Evolutionary conservation across 2,888 invertebrate species (phyloP).

Genomic region (Agrilus biguttatus): DNA sequence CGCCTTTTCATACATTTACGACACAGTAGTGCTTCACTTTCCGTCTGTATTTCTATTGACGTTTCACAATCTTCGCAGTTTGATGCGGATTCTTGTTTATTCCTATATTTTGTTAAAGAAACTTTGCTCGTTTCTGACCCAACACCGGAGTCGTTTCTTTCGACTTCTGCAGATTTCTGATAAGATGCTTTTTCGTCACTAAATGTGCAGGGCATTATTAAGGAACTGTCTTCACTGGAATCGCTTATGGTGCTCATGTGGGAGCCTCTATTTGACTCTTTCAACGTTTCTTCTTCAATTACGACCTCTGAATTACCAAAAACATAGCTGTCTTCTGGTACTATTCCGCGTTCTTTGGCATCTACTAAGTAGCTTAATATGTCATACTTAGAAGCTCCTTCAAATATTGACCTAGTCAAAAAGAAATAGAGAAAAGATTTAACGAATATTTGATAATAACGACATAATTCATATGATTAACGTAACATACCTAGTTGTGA

Average conservation of each 20-base stretch:
- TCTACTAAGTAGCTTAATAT: constrained; percentile 80
- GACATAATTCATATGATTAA: neutral
- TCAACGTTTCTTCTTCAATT: constrained; percentile 35
- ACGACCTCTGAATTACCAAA: constrained; percentile 38
- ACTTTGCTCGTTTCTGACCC: constrained; percentile 85
- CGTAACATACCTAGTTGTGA: constrained; percentile 36
- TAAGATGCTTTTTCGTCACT: constrained; percentile 39
- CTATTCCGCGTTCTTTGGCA: constrained; percentile 62
- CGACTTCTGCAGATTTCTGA: constrained; percentile 61
- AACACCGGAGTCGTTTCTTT: constrained; percentile 84
- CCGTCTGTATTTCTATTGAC: constrained; percentile 58
- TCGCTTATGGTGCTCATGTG: constrained; percentile 72
- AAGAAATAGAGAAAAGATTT: neutral
- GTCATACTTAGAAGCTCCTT: constrained; percentile 77
- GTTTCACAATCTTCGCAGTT: constrained; percentile 78
- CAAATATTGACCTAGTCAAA: constrained; percentile 46
- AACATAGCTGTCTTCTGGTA: constrained; percentile 55
- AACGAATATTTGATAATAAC: neutral
- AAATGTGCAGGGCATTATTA: constrained; percentile 44
- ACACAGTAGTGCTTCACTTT: constrained; percentile 69
- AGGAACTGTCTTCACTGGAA: constrained; percentile 70
- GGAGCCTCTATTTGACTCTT: constrained; percentile 54
- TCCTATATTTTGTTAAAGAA: constrained; percentile 58
- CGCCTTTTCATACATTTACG: constrained; percentile 78
- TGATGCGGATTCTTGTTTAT: constrained; percentile 38